Base-by-base conservation (phyloP, 2,888 invertebrate genomes). In the Drosophila meridiana region DNA sequence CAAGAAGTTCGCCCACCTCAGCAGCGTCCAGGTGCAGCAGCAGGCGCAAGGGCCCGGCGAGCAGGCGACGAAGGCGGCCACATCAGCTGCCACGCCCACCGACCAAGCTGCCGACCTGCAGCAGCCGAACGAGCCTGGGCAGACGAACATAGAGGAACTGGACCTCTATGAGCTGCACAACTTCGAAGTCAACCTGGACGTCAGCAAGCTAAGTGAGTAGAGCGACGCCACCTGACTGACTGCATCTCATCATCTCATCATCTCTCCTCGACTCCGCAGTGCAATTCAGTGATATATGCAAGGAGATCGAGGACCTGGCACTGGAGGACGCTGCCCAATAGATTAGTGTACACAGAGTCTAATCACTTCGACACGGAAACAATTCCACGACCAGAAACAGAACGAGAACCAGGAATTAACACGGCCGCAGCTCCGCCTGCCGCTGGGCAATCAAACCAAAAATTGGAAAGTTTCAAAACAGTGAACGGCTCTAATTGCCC, bases 371-470 rank as follows among this genome's bases (percentile, higher is more conserved):
- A 52, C 28, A 8, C 56, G 48, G 32, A 61, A 77, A 61, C 78
- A 70, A 70, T 70, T 67, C 11, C 0, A 7, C 6, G 20, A 20
- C 14, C 9, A 32, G n/a, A n/a, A 5, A 32, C 9, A 30, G 48
- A 14, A 30, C 3, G 3, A 14, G 28, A 5, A 45, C 48, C 47
- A 48, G 5, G 59, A 71, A 63, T 57, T 42, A 76, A 67, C 55
- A 48, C 52, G 28, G 36, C 38, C 42, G 20, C 20, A 42, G 20
- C 71, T 76, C 9, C 11, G 28, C 9, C n/a, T 32, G 72, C 75
- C 81, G 62, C 71, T 71, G 82, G 81, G 79, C 87, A 88, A 85
- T 89, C 82, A 20, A 20, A 85, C 82, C 80, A 83, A 87, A 87
- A 87, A 87, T 79, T 79, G 80, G 73, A 56, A 56, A 78, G 53